phyloP scores from a whole-genome alignment of 2,888 invertebrate species.

The Eupsilia transversa region DNA sequence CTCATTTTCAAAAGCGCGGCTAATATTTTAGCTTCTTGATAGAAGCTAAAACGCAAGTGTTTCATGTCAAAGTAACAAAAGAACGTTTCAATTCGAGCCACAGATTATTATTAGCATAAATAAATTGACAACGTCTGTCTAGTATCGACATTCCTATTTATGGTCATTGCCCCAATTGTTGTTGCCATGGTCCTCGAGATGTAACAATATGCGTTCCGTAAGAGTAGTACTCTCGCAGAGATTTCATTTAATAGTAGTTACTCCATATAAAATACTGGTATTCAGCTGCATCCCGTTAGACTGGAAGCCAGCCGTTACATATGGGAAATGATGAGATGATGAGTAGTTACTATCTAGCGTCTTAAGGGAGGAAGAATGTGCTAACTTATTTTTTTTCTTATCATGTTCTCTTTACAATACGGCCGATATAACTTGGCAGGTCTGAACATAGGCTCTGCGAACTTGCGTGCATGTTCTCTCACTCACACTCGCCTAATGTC shows the following conservation, averaged over 20 bases:
- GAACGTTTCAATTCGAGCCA: slow-evolving; percentile 30
- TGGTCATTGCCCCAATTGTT: slow-evolving; percentile 70
- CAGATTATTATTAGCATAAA: slow-evolving; percentile 49
- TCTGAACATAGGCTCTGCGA: too few relatives aligned
- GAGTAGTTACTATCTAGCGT: neutral
- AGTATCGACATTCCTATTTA: slow-evolving; percentile 61
- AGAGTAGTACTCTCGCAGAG: neutral
- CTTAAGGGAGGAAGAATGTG: neutral
- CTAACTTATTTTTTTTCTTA: too few relatives aligned
- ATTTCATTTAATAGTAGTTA: neutral
- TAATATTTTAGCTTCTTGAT: slow-evolving; percentile 7
- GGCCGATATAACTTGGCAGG: too few relatives aligned
- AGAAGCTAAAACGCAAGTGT: slow-evolving; percentile 1
- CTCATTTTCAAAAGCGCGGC: neutral
- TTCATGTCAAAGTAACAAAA: slow-evolving; percentile 34
- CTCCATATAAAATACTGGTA: neutral
- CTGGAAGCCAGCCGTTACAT: too few relatives aligned
- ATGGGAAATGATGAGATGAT: too few relatives aligned
- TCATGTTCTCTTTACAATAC: too few relatives aligned
- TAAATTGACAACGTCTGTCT: slow-evolving; percentile 65
- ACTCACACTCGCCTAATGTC: too few relatives aligned
- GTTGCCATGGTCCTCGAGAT: slow-evolving; percentile 50
- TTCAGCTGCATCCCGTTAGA: neutral
- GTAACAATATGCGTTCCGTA: slow-evolving; percentile 6
- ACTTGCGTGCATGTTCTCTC: too few relatives aligned